phyloP scores from a whole-genome alignment of 2,113 vertebrate species.

The Amia ocellicauda region DNA sequence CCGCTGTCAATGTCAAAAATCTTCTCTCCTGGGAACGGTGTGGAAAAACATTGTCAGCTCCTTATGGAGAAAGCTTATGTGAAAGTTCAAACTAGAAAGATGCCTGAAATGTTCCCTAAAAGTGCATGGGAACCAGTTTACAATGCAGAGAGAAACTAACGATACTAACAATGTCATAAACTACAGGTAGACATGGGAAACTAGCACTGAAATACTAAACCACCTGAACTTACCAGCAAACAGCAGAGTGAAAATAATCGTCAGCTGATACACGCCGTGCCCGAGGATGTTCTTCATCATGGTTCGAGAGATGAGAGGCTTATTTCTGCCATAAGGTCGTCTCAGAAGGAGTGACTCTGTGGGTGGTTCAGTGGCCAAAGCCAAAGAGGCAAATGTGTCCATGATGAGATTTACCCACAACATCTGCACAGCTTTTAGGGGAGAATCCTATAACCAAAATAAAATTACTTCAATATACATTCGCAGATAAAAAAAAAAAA shows the following conservation, averaged over 20 bases:
- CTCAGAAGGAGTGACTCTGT: slow-evolving; percentile 91
- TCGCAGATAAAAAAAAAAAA: background rate
- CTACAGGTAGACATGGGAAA: too few relatives aligned
- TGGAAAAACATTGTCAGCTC: background rate
- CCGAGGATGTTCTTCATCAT: slow-evolving; percentile 99
- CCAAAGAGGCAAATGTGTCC: slow-evolving; percentile 96
- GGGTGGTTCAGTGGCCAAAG: slow-evolving; percentile 95
- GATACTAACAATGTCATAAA: too few relatives aligned
- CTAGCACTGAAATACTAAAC: background rate
- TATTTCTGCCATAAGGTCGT: slow-evolving; percentile 96
- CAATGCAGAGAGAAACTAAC: too few relatives aligned
- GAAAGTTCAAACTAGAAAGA: too few relatives aligned
- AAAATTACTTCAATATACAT: too few relatives aligned
- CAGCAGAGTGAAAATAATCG: slow-evolving; percentile 89
- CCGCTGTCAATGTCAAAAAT: slow-evolving; percentile 94
- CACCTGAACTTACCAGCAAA: slow-evolving; percentile 82
- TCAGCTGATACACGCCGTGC: slow-evolving; percentile 90
- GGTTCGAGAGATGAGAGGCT: slow-evolving; percentile 95
- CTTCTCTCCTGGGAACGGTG: slow-evolving; percentile 74
- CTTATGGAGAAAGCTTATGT: background rate
- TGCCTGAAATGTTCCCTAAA: background rate
- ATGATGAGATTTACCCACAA: slow-evolving; percentile 99
- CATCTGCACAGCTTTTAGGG: slow-evolving; percentile 98
- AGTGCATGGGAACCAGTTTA: too few relatives aligned
- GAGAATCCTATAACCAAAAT: slow-evolving; percentile 82